phyloP scores from a whole-genome alignment of 2,888 invertebrate species.

The Eristalis pertinax region DNA sequence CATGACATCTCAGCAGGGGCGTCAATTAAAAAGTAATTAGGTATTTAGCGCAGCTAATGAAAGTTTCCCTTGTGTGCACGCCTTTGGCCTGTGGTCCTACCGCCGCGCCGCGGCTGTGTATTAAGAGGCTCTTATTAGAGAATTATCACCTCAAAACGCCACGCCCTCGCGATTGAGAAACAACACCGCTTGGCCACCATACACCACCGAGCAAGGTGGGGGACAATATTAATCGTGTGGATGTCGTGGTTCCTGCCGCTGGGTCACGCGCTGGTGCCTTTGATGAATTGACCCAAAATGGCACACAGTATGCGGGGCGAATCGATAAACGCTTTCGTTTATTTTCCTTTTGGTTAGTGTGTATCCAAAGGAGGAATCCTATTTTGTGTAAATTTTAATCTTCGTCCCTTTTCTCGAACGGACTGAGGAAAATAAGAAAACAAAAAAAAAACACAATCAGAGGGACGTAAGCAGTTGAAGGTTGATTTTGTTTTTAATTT shows the following conservation, averaged over 20 bases:
- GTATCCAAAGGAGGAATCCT: not conserved
- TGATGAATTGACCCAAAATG: conserved; percentile 14
- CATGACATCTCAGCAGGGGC: conserved; percentile 23
- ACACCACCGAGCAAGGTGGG: not conserved
- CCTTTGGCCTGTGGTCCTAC: not conserved
- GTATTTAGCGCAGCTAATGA: conserved; percentile 25
- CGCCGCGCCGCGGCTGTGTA: not conserved
- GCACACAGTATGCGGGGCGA: not conserved
- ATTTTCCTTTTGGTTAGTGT: not conserved
- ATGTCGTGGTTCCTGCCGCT: not conserved
- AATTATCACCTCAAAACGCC: conserved; percentile 30
- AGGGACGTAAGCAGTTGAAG: conserved; percentile 11
- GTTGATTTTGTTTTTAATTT: conserved; percentile 3
- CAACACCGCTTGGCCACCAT: conserved; percentile 23
- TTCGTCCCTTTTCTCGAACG: not conserved
- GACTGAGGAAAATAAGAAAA: not conserved
- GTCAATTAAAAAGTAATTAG: conserved; percentile 45
- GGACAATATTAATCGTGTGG: conserved; percentile 20
- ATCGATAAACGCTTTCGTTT: not conserved
- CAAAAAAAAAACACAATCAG: not conserved
- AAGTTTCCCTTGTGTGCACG: conserved; percentile 3
- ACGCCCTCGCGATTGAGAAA: not conserved
- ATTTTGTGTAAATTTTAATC: conserved; percentile 3
- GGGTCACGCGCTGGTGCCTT: conserved; percentile 14
- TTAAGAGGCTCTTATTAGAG: conserved; percentile 13